These are phyloP conservation scores for Campylomormyrus numenius DNA, from an alignment of 2,113 vertebrate genomes.

Conservation along the genomic window DNA sequence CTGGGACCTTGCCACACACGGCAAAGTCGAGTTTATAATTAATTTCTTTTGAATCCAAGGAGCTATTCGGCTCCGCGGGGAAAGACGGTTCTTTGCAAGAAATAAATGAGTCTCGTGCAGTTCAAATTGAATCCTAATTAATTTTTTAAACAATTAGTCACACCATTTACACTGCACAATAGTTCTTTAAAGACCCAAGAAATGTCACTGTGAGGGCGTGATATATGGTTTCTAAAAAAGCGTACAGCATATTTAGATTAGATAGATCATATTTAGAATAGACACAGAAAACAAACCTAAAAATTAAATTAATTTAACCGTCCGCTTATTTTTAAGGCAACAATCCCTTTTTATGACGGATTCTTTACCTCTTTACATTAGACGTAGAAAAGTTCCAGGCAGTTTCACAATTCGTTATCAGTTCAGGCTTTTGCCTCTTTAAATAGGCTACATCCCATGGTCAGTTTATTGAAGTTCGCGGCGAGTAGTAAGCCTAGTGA, in stretches of 20 bases:
- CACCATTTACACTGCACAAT: neutral
- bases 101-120: conserved; percentile 4
- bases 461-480: neutral
- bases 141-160: conserved; percentile 9
- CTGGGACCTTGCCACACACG: neutral
- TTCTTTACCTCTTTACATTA: neutral
- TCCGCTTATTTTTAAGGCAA: neutral
- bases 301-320: neutral
- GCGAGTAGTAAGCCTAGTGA: neutral
- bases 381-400: neutral
- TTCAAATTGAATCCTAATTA: conserved; percentile 13
- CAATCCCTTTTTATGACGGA: neutral
- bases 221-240: neutral
- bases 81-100: neutral
- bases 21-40: neutral
- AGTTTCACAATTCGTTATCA: neutral
- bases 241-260: neutral
- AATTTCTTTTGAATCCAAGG: neutral
- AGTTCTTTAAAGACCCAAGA: neutral
- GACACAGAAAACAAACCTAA: neutral
- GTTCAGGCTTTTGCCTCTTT: neutral
- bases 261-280: no score
- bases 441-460: neutral
- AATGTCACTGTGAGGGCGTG: neutral
- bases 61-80: neutral